These are phyloP conservation scores for Crenichthys baileyi DNA, from an alignment of 2,797 vertebrate genomes.

Conservation along the genomic window DNA sequence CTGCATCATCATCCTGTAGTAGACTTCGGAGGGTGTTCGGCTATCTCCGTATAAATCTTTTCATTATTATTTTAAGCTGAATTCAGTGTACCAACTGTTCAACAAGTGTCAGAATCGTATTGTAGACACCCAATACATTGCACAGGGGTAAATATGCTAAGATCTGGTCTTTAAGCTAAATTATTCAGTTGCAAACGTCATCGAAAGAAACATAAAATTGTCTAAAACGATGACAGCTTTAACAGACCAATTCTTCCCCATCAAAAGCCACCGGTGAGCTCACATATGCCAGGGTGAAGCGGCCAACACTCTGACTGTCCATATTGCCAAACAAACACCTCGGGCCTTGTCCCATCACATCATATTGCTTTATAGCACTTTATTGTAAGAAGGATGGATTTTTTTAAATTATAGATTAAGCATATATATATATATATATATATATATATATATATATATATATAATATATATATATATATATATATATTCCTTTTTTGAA, in stretches of 20 bases:
- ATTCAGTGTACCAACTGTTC: not conserved
- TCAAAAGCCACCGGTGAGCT: constrained; percentile 78
- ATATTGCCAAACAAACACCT: constrained; percentile 82
- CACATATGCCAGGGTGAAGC: constrained; percentile 75
- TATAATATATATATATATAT: not conserved
- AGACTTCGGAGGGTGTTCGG: not conserved
- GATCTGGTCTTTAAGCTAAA: not conserved
- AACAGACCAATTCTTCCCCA: constrained; percentile 77
- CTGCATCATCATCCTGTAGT: not conserved
- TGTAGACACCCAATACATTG: not conserved
- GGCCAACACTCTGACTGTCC: constrained; percentile 78
- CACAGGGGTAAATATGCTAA: not conserved
- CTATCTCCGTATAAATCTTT: not conserved
- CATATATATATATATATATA: not conserved
- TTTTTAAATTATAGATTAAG: constrained; percentile 12
- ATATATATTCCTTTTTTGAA: constrained; percentile 39
- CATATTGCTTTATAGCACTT: constrained; percentile 77
- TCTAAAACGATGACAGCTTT: constrained; percentile 74
- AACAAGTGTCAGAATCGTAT: not conserved
- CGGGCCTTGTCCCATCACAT: constrained; percentile 71
- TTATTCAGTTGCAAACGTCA: constrained; percentile 36
- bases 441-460: constrained; percentile 43
- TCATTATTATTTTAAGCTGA: not conserved
- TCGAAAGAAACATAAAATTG: constrained; percentile 67
- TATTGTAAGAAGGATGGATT: constrained; percentile 59